Conservation (phyloP, 2,113 vertebrate species). For the Campylomormyrus tamandua region DNA sequence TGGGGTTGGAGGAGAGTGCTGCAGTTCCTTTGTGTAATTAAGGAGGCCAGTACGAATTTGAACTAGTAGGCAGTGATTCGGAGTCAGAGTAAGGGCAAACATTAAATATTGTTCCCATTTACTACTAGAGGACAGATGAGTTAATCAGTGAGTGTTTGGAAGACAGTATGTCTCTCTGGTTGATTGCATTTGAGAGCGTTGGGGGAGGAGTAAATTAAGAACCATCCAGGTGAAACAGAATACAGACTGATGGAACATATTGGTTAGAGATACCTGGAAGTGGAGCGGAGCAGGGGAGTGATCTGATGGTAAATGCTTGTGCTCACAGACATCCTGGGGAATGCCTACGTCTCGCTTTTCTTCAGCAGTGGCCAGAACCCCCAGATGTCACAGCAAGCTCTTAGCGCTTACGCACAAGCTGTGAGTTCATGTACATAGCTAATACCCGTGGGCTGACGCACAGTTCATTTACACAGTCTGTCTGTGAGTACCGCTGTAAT, state of each 20-base stretch:
- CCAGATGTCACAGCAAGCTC: slow-evolving; percentile 79
- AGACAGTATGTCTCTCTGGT: background rate
- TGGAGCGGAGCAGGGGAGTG: background rate
- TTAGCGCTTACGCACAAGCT: slow-evolving; percentile 77
- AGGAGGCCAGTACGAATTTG: background rate
- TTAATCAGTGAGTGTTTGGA: background rate
- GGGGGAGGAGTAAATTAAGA: background rate
- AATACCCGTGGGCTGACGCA: background rate
- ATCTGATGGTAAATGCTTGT: background rate
- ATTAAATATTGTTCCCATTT: background rate
- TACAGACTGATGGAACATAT: background rate
- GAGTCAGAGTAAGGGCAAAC: background rate
- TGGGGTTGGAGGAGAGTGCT: background rate
- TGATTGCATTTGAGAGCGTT: background rate
- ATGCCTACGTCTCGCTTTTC: slow-evolving; percentile 80
- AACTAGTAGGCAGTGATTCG: background rate
- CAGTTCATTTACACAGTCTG: background rate
- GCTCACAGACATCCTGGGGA: slow-evolving; percentile 77
- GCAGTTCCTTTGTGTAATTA: background rate
- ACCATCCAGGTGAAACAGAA: background rate
- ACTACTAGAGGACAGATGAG: background rate
- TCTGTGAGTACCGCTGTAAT: background rate
- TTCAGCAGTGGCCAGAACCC: slow-evolving; percentile 80
- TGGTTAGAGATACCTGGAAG: background rate
- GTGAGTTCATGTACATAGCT: slow-evolving; percentile 58